phyloP scores from a whole-genome alignment of 2,113 vertebrate species.

The Perca flavescens region DNA sequence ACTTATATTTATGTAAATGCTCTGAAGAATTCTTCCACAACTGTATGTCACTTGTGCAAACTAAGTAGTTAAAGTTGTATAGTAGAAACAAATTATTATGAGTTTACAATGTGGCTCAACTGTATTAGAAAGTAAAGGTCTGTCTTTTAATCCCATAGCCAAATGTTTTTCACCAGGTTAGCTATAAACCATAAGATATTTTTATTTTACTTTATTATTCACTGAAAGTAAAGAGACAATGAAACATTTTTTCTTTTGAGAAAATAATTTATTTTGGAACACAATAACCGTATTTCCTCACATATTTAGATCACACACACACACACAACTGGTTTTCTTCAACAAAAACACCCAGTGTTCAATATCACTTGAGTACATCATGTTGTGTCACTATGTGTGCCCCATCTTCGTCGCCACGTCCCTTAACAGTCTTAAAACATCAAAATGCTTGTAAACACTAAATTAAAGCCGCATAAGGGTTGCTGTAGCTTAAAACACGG shows the following conservation, averaged over 20 bases:
- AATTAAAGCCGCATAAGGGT: constrained; percentile 60
- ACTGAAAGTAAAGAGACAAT: background rate
- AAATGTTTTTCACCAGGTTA: background rate
- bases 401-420: constrained; percentile 30
- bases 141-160: background rate
- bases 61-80: background rate
- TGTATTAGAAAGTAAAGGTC: background rate
- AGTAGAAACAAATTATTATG: background rate
- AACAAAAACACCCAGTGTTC: constrained; percentile 70
- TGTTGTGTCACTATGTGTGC: constrained; percentile 49
- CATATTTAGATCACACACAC: constrained; percentile 78
- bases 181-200: background rate
- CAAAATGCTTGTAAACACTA: constrained; percentile 48
- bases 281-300: constrained; percentile 78
- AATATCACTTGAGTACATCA: constrained; percentile 54
- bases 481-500: constrained; percentile 16
- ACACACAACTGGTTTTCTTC: constrained; percentile 51
- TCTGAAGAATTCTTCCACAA: background rate
- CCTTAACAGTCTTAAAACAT: constrained; percentile 21
- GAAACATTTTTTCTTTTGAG: constrained; percentile 72
- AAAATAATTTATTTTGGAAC: constrained; percentile 87
- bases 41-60: background rate
- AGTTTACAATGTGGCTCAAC: background rate
- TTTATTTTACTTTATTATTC: too few species aligned
- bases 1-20: background rate